Base-by-base conservation (phyloP, 1,140 invertebrate species). In the Neodiprion fabricii region DNA sequence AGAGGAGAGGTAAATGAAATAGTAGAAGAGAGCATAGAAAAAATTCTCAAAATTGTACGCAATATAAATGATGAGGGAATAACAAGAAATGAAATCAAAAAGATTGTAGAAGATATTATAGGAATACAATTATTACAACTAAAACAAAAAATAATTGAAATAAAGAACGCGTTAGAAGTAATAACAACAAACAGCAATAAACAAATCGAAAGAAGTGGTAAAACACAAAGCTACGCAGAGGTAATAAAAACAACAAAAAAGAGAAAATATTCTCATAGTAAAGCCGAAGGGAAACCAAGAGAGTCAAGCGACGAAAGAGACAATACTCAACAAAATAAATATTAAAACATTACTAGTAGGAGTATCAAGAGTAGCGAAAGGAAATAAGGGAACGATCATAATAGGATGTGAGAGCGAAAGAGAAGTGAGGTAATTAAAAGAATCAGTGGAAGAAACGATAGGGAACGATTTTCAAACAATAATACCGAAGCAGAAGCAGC, bases 361-460 rank as follows among this genome's bases (percentile, higher is more conserved):
- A 49, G 73, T 74, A 17, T 53, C 40, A 40, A 74, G 50, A 48
- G 21, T 74, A 61, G 47, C 48, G 17, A 74, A 70, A 48, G n/a
- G 47, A 8, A 21, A n/a, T 9, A 70, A 70, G 8, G 73, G 73
- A 9, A 70, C 23, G 70, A 11, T 74, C 9, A 70, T 70, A 14
- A 28, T 74, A 9, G 69, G 53, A 17, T 28, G 61, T 3, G 21
- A 74, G 17, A 74, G 40, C 8, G 47, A 40, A 8, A 11, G 9
- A 49, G 73, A 74, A 23, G 70, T 23, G 53, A 61, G n/a, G 9
- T 21, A 8, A 12, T n/a, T 74, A 11, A n/a, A 23, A 53, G 68
- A 70, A 48, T 67, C 61, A 47, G 47, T 74, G 4, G 12, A 74
- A 70, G 17, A 71, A 10, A 74, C 50, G 23, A 48, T 74, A 10